A percentile compares a stretch with the other conserved stretches of the same genome.
phyloP scores from a whole-genome alignment of 2,888 invertebrate species.

The Phaonia tiefii region DNA sequence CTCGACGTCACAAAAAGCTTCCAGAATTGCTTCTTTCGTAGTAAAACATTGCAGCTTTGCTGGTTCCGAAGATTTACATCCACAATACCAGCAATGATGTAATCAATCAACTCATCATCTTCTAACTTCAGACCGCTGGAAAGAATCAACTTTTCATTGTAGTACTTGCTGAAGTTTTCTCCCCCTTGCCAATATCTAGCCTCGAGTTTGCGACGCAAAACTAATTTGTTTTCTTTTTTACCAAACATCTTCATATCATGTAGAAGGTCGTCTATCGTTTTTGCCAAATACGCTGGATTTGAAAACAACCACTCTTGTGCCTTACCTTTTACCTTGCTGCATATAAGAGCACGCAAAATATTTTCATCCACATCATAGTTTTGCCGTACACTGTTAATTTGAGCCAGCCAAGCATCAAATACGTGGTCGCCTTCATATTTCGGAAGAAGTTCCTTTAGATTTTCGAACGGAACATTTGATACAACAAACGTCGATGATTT shows the following conservation, averaged over 20 bases:
- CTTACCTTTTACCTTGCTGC: conserved; percentile 52
- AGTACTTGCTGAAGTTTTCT: conserved; percentile 44
- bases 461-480: too few species aligned
- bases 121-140: conserved; percentile 35
- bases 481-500: too few species aligned
- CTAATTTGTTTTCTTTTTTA: conserved; percentile 38
- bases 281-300: conserved; percentile 49
- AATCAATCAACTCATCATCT: conserved; percentile 47
- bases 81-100: conserved; percentile 42
- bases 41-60: conserved; percentile 41
- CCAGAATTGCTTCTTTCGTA: conserved; percentile 23
- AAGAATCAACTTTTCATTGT: conserved; percentile 32
- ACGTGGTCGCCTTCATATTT: conserved; percentile 22
- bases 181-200: conserved; percentile 48
- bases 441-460: conserved; percentile 21
- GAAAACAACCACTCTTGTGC: too few species aligned
- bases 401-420: conserved; percentile 23
- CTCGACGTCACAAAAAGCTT: conserved; percentile 36
- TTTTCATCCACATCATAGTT: conserved; percentile 31
- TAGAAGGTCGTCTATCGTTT: conserved; percentile 4
- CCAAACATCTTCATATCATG: too few species aligned
- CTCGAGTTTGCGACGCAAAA: conserved; percentile 53
- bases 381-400: not conserved
- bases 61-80: conserved; percentile 45
- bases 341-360: conserved; percentile 32